phyloP scores from a whole-genome alignment of 2,797 vertebrate species.

The Tragopan temminckii region DNA sequence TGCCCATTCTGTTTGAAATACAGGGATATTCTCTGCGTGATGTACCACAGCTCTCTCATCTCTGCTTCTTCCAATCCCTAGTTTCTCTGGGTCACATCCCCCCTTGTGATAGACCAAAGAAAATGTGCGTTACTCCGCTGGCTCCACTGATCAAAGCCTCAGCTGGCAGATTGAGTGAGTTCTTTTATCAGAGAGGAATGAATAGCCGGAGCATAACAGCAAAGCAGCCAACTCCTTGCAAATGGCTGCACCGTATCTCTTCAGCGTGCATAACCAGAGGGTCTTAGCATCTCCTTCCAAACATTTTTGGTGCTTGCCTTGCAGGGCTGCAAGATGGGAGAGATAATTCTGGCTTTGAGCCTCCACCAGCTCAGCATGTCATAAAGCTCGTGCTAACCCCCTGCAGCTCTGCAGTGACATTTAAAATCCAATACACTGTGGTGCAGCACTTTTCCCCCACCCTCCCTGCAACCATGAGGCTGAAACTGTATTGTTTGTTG shows the following conservation, averaged over 20 bases:
- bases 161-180: not conserved
- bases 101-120: not conserved
- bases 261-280: not conserved
- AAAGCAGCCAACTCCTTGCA: not conserved
- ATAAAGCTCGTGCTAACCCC: constrained; percentile 29
- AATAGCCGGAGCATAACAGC: not conserved
- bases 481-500: constrained; percentile 71
- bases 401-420: constrained; percentile 67
- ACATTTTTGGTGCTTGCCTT: not conserved
- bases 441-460: not conserved
- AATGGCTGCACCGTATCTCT: not conserved
- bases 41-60: not conserved
- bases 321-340: not conserved
- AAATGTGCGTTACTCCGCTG: not conserved
- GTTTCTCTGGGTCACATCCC: not conserved
- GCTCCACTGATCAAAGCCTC: not conserved
- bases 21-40: not conserved
- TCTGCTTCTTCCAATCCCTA: not conserved
- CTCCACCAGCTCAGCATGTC: not conserved
- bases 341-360: constrained; percentile 6
- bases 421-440: constrained; percentile 67
- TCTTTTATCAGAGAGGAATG: not conserved
- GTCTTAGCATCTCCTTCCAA: not conserved
- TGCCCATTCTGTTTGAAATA: not conserved
- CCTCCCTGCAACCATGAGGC: not conserved